Evolutionary conservation across 2,113 vertebrate genomes (phyloP).

Genomic region (Elaphurus davidianus): DNA sequence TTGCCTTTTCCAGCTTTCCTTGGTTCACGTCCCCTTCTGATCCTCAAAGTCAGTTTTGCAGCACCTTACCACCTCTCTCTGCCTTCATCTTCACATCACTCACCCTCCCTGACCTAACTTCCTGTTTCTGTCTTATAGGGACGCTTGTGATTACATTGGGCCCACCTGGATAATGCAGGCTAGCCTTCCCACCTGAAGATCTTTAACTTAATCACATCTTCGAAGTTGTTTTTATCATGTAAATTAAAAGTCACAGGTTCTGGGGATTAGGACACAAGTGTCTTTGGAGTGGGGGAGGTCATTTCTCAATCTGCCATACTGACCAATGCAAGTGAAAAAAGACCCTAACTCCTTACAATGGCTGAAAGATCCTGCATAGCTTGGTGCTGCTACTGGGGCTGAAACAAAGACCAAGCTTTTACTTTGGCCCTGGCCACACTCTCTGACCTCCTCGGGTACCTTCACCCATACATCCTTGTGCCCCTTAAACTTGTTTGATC

Average conservation of each 20-base stretch:
- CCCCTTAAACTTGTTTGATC: background rate
- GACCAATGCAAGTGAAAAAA: background rate
- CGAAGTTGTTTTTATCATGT: background rate
- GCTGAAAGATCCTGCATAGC: background rate
- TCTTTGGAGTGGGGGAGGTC: fast-evolving
- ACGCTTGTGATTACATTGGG: background rate
- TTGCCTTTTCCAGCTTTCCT: background rate
- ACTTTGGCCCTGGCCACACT: background rate
- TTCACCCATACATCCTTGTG: background rate
- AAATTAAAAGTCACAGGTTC: background rate
- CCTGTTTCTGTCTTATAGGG: background rate
- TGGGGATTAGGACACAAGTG: background rate
- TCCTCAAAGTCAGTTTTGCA: background rate
- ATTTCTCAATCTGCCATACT: background rate
- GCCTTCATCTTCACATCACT: no score
- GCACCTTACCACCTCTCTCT: background rate
- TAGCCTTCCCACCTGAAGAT: background rate
- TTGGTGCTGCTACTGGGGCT: background rate
- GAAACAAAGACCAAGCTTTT: background rate
- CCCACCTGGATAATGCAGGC: background rate
- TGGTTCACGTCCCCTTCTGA: background rate
- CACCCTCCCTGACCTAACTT: background rate
- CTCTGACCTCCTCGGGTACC: background rate
- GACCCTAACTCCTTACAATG: background rate
- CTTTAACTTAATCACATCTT: background rate